Conservation (phyloP, 2,113 vertebrate genomes). For the Brienomyrus longianalis region DNA sequence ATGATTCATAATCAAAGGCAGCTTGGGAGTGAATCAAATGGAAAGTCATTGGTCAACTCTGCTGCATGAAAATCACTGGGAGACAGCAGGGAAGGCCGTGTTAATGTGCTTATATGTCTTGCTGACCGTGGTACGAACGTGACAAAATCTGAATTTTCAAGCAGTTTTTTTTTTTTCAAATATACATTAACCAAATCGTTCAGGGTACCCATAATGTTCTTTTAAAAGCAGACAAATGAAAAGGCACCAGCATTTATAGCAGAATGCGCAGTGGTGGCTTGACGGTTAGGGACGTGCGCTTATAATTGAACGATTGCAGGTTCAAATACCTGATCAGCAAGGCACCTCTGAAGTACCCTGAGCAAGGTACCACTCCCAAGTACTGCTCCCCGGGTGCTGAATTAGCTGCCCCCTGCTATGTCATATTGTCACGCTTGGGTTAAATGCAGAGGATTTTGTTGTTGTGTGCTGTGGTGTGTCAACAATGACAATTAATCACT, state of each 20-base stretch:
- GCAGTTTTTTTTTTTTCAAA: not conserved
- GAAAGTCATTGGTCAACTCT: not conserved
- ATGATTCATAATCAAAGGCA: not conserved
- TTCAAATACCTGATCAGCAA: no score
- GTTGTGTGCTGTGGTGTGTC: no score
- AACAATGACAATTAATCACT: no score
- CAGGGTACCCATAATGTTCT: not conserved
- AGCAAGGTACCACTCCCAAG: no score
- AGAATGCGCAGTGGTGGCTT: no score
- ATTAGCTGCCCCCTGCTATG: no score
- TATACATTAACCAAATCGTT: not conserved
- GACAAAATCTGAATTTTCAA: not conserved
- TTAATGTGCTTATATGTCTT: not conserved
- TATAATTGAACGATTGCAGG: no score
- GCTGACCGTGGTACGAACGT: not conserved
- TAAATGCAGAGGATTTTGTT: no score
- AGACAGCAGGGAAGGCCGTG: not conserved
- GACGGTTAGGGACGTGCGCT: no score
- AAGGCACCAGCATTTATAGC: not conserved
- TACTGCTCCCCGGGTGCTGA: no score
- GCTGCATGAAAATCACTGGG: not conserved
- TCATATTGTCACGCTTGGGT: no score
- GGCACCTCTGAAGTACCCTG: no score
- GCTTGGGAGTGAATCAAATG: not conserved
- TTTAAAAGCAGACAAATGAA: not conserved